Evolutionary conservation across 2,888 invertebrate species (phyloP), one percentile per base, ranked within the genome.

Genomic region (Drosophila paracracens): DNA sequence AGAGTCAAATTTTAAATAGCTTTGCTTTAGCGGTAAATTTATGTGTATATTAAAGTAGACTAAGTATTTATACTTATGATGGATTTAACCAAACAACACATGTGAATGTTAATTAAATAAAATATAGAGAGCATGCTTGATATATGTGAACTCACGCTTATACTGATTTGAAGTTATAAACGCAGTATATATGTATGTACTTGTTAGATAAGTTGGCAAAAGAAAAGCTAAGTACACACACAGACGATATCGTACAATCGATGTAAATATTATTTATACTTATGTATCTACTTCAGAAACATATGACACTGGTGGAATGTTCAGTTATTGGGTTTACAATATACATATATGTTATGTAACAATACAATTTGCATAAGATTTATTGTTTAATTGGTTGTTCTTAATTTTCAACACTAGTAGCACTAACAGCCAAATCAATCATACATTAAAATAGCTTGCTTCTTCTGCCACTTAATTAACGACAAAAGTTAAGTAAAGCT

Each of bases 121-220:
- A 50, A 13, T 60, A 29, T 31, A 10, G 27, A 50, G 11, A 27
- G 29, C 58, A 59, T 63, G 63, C 52, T 33, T 21, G 33, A 46
- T 29, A 21, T 70, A 35, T 62, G 60, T 63, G 71, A 76, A 63
- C 71, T 76, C 52, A 29, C 66, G 77, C 72, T 54, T 76, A 76
- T 67, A 67, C 33, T 53, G 63, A 68, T 68, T 50, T 48, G 27
- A 58, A 50, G 43, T 56, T 67, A 67, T 78, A 79, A 78, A 74
- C 74, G 67, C 56, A 67, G 25, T 70, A 66, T 59, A 66, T 54
- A 69, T 56, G 56, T 48, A 69, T 75, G 59, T 66, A 50, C 38
- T 63, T 53, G 51, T 57, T 53, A 18, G 35, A 58, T 58, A 74
- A 54, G 48, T 57, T 74, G 57, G 57, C 35, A 68, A 76, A 79